Conservation (phyloP, 2,113 vertebrate genomes). For the Stomatorhinus ivindoensis region DNA sequence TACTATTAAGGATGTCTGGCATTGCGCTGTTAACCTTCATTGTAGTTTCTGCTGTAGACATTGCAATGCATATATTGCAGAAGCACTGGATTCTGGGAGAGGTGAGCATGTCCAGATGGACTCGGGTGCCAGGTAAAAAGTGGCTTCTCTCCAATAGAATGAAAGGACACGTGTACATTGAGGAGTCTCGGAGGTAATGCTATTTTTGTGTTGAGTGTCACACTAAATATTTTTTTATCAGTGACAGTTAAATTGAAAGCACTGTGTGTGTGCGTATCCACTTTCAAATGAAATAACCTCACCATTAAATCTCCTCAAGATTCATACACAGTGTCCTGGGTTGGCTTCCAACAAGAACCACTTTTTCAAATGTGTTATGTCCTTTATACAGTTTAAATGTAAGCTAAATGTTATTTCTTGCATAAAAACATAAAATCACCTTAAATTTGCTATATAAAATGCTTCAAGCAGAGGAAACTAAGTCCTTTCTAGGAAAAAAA, state of each 20-base stretch:
- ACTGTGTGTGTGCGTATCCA: not conserved
- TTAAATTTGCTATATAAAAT: not conserved
- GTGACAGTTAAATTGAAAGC: not conserved
- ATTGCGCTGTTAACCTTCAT: slow-evolving; percentile 9
- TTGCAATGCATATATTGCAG: not conserved
- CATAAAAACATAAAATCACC: not conserved
- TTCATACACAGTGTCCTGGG: not conserved
- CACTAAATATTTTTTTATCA: not conserved
- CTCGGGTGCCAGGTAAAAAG: not conserved
- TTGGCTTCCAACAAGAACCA: not conserved
- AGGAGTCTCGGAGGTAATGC: not conserved
- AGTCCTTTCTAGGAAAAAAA: not conserved
- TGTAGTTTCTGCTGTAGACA: not conserved
- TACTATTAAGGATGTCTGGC: slow-evolving; percentile 58
- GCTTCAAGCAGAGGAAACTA: not conserved
- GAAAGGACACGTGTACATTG: not conserved
- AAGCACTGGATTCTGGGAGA: not conserved
- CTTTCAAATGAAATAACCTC: not conserved
- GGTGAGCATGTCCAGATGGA: not conserved
- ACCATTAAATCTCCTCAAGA: not conserved
- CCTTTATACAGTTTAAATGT: not conserved
- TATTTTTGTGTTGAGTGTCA: not conserved
- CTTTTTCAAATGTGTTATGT: not conserved
- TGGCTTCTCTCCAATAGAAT: not conserved
- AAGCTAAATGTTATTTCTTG: not conserved